phyloP scores from a whole-genome alignment of 2,888 invertebrate genomes.

The Heterodera filipjevi region DNA sequence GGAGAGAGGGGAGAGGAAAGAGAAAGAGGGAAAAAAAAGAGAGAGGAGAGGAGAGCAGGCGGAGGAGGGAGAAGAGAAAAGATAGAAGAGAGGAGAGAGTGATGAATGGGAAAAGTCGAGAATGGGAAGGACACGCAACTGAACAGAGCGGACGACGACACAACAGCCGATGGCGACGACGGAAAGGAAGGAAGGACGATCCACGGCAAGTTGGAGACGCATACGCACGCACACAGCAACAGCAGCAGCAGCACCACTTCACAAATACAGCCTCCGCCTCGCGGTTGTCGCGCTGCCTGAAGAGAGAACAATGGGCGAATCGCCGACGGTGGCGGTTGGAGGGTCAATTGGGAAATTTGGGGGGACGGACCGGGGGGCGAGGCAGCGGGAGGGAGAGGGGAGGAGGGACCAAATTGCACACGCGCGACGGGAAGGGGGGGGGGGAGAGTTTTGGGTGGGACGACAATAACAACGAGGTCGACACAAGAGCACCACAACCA shows the following conservation, averaged over 20 bases:
- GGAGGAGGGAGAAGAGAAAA: background rate
- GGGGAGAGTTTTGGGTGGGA: background rate
- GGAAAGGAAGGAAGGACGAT: background rate
- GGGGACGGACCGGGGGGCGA: no score
- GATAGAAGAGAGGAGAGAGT: background rate
- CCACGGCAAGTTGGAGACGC: background rate
- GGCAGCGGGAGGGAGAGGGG: background rate
- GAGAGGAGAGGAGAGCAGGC: background rate
- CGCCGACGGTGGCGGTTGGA: background rate
- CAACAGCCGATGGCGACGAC: background rate
- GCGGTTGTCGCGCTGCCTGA: background rate
- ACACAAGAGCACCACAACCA: background rate
- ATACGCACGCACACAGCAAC: background rate
- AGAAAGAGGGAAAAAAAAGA: background rate
- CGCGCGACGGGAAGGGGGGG: background rate
- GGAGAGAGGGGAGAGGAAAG: background rate
- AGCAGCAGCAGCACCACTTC: background rate
- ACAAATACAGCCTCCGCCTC: background rate
- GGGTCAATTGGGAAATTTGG: constrained; percentile 1
- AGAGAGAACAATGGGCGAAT: background rate
- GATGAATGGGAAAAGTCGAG: background rate
- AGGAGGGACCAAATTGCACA: background rate
- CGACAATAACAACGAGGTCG: background rate
- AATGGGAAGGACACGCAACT: background rate
- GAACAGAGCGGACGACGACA: background rate